These are phyloP conservation scores for Nylanderia fulva DNA, from an alignment of 1,140 invertebrate genomes.

Conservation along the genomic window DNA sequence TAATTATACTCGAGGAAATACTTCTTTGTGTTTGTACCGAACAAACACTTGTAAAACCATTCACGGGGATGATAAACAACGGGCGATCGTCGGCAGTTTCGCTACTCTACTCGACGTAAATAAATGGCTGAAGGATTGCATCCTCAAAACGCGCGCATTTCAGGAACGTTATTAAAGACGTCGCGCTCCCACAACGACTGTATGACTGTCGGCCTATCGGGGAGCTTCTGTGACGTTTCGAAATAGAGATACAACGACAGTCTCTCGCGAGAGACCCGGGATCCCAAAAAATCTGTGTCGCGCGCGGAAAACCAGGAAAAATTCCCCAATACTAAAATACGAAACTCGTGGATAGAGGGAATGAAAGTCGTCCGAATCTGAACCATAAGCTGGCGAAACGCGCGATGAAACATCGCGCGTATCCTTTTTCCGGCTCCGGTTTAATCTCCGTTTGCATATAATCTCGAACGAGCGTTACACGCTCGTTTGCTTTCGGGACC, in stretches of 20 bases:
- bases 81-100: slow-evolving; percentile 6
- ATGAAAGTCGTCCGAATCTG: slow-evolving; percentile 9
- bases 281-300: not conserved
- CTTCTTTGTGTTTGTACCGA: slow-evolving; percentile 28
- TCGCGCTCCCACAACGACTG: not conserved
- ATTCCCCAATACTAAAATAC: not conserved
- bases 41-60: slow-evolving; percentile 24
- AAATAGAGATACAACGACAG: not conserved
- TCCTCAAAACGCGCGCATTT: not conserved
- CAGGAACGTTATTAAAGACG: slow-evolving; percentile 19
- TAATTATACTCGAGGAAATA: slow-evolving; percentile 55
- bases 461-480: slow-evolving; percentile 51
- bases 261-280: not conserved
- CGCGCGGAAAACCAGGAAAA: not conserved
- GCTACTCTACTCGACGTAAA: not conserved
- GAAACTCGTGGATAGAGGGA: not conserved
- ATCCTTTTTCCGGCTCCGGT: slow-evolving; percentile 49
- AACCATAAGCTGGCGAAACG: slow-evolving; percentile 26
- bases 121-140: not conserved
- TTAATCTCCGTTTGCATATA: slow-evolving; percentile 59
- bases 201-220: too few relatives aligned
- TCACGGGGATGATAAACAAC: slow-evolving; percentile 18
- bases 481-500: slow-evolving; percentile 14
- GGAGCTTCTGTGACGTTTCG: not conserved
- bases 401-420: slow-evolving; percentile 31